These are phyloP conservation scores for Brachyptera putata DNA, from an alignment of 2,888 invertebrate genomes.

Conservation along the genomic window DNA sequence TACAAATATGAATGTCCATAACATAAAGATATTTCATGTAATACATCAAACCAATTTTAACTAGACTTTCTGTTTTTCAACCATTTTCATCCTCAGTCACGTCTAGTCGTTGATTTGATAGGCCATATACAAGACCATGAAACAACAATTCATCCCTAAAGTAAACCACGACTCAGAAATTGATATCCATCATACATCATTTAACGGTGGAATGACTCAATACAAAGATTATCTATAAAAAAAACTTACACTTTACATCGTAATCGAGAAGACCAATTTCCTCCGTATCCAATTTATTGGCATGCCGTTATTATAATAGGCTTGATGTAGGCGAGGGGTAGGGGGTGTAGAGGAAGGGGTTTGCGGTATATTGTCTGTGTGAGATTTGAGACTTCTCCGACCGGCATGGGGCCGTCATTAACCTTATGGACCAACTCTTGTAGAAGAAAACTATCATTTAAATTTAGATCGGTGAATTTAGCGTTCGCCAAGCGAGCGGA, in stretches of 20 bases:
- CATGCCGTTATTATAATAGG: background rate
- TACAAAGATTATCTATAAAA: background rate
- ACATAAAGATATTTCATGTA: too few species aligned
- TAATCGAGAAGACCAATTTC: slow-evolving; percentile 10
- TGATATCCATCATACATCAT: background rate
- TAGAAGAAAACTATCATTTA: background rate
- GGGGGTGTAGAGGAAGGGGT: too few species aligned
- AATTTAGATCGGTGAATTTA: too few species aligned
- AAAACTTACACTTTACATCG: background rate
- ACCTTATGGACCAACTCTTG: background rate
- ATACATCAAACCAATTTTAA: too few species aligned
- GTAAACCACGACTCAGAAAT: too few species aligned
- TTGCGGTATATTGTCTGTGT: background rate
- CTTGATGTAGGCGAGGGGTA: background rate
- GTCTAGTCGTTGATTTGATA: too few species aligned
- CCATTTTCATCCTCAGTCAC: too few species aligned
- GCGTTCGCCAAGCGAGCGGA: too few species aligned
- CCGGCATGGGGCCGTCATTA: background rate
- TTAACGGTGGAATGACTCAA: background rate
- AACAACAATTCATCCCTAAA: too few species aligned
- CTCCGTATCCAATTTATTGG: background rate
- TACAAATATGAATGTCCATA: too few species aligned
- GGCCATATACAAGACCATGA: too few species aligned
- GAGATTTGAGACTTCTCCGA: background rate
- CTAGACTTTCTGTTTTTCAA: too few species aligned